A percentile compares a stretch with the other conserved stretches of the same genome.
Evolutionary conservation across 2,888 invertebrate species (phyloP).

Genomic region (Melipona bicolor): DNA sequence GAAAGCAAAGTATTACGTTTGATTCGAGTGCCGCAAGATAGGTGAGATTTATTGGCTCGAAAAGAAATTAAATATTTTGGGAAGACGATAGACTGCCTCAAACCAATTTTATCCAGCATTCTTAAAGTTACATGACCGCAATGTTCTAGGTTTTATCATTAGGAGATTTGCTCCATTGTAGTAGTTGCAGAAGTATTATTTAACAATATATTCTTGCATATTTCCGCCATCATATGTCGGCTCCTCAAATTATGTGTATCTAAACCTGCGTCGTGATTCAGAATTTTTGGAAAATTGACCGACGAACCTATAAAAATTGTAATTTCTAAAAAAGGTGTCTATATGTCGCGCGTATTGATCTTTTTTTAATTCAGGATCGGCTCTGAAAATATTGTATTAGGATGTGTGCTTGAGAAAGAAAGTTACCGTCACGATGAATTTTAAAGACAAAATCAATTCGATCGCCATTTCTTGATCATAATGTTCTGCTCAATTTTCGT

Average conservation of each 20-base stretch:
- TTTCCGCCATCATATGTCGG: constrained; percentile 61
- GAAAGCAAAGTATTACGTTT: constrained; percentile 92
- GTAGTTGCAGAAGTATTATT: constrained; percentile 71
- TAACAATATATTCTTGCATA: constrained; percentile 73
- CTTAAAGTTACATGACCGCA: constrained; percentile 71
- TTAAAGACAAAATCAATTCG: constrained; percentile 53
- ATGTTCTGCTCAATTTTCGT: constrained; percentile 76
- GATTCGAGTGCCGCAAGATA: constrained; percentile 90
- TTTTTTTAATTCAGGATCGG: constrained; percentile 29
- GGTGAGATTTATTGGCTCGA: constrained; percentile 85
- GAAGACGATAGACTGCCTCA: constrained; percentile 72
- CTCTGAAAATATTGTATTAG: constrained; percentile 31
- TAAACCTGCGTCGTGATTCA: constrained; percentile 49
- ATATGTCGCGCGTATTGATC: constrained; percentile 39
- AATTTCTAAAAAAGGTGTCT: constrained; percentile 38
- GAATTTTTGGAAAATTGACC: constrained; percentile 34
- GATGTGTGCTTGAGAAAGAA: constrained; percentile 38
- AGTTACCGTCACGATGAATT: constrained; percentile 22
- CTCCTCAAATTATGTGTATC: constrained; percentile 55
- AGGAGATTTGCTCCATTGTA: constrained; percentile 68
- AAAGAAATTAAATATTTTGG: constrained; percentile 56
- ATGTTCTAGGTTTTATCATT: constrained; percentile 69
- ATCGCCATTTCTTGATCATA: constrained; percentile 69
- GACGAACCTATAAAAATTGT: constrained; percentile 27
- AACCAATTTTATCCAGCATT: constrained; percentile 67